phyloP scores from a whole-genome alignment of 2,888 invertebrate species.

The Drosophila tanythrix region DNA sequence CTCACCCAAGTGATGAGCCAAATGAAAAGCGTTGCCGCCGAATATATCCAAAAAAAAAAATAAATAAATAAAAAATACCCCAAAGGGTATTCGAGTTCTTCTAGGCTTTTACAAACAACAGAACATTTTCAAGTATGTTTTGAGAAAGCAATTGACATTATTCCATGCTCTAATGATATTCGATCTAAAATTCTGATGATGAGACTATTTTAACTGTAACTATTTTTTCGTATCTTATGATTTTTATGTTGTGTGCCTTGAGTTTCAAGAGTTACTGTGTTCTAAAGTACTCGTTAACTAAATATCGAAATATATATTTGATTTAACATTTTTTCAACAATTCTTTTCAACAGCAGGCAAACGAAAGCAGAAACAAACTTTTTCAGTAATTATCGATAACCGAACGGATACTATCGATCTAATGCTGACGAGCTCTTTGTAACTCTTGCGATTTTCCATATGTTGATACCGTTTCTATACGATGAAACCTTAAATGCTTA shows the following conservation, averaged over 20 bases:
- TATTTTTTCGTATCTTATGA: constrained; percentile 55
- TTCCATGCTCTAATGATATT: constrained; percentile 61
- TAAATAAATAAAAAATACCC: constrained; percentile 14
- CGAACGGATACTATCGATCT: constrained; percentile 22
- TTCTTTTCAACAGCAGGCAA: constrained; percentile 47
- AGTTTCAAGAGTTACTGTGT: constrained; percentile 61
- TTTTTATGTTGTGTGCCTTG: constrained; percentile 65
- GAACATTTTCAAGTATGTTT: constrained; percentile 75
- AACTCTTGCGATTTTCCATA: constrained; percentile 59
- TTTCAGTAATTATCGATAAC: constrained; percentile 18
- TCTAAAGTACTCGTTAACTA: constrained; percentile 49
- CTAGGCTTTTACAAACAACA: constrained; percentile 85
- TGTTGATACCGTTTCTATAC: constrained; percentile 47
- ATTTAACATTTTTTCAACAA: constrained; percentile 37
- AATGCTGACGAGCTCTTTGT: constrained; percentile 38
- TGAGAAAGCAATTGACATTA: constrained; percentile 51
- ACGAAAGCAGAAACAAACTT: constrained; percentile 55
- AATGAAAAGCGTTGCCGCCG: constrained; percentile 70
- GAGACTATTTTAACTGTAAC: constrained; percentile 45
- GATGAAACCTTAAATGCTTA: constrained; percentile 57
- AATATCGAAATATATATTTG: constrained; percentile 38
- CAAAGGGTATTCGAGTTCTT: constrained; percentile 77
- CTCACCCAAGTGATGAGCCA: constrained; percentile 23
- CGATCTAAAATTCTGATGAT: constrained; percentile 52
- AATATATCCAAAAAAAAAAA: constrained; percentile 80